Base-by-base conservation (phyloP, 2,888 invertebrate genomes). In the Leptodirus hochenwartii region DNA sequence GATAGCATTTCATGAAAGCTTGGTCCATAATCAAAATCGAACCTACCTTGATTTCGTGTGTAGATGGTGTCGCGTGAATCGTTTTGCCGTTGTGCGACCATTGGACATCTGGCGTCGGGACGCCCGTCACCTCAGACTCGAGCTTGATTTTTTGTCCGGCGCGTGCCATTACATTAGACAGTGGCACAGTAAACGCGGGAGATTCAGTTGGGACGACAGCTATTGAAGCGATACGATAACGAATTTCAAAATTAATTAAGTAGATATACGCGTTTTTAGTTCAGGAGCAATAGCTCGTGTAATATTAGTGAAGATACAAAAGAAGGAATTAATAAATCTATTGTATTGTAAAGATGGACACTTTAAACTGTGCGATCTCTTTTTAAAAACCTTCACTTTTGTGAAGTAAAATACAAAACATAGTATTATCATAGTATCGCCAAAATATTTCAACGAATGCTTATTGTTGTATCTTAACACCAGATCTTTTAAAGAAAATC, bases 81-180 rank as follows among this genome's bases (percentile, higher is more conserved):
- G 64, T 58, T 46, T 67, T 69, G 39, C 69, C 70, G 53, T 79
- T 71, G 44, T 73, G 70, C 34, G 62, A 58, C 78, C 78, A 79
- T 37, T 56, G 59, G 26, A 77, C 49, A 22, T 62, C 59, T 5
- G 76, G 76, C 30, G 56, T 50, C 25, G 77, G 76, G 41, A 65
- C 58, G 36, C 77, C 77, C 27, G 58, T 59, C 35, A 73, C 66
- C 47, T 69, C 59, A 39, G 76, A 75, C 51, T 77, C 75, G 41
- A 80, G 53, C 51, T 69, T 69, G 44, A 77, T 61, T 51, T 70
- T 74, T 47, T 78, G 73, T 26, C 78, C 77, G 32, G 73, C 69
- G 40, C 72, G 61, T 5, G 69, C 72, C 68, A 73, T 74, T n/a
- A 70, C 65, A 51, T 77, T 75, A 3, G 68, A 66, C 17, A 77